Evolutionary conservation across 2,797 vertebrate species (phyloP).

Genomic region (Lutra lutra): DNA sequence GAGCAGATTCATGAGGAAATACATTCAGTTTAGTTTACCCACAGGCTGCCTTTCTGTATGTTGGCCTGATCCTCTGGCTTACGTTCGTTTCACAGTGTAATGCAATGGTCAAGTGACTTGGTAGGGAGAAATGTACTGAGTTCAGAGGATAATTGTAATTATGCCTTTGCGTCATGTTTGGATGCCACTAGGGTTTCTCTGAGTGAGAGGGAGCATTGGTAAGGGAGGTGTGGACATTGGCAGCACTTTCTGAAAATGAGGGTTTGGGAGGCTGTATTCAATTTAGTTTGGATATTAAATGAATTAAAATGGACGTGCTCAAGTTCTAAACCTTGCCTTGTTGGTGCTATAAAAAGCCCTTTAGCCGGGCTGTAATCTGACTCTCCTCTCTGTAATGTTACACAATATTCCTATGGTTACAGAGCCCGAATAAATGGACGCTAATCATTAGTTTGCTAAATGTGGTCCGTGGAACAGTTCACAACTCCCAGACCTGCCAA

Average conservation of each 20-base stretch:
- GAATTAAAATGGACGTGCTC: conserved; percentile 74
- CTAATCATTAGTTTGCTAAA: conserved; percentile 82
- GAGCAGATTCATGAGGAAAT: background rate
- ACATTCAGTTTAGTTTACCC: background rate
- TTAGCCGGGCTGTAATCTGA: conserved; percentile 75
- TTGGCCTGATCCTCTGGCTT: background rate
- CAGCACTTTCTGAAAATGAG: conserved; percentile 55
- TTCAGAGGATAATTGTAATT: background rate
- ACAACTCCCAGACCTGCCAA: conserved; percentile 69
- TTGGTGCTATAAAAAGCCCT: conserved; percentile 80
- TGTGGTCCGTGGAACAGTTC: conserved; percentile 75
- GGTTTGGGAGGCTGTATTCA: conserved; percentile 55
- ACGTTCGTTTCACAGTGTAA: background rate
- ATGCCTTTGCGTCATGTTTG: background rate
- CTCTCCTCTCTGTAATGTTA: conserved; percentile 78
- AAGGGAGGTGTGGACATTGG: conserved; percentile 40
- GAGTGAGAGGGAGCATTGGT: background rate
- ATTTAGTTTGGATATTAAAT: conserved; percentile 66
- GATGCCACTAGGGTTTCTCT: background rate
- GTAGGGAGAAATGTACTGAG: background rate
- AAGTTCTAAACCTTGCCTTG: conserved; percentile 66
- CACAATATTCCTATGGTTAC: conserved; percentile 80
- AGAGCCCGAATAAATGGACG: conserved; percentile 71
- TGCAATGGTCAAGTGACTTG: background rate
- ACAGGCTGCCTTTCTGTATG: background rate